These are phyloP conservation scores for Petrocephalus zakoni DNA, from an alignment of 2,113 vertebrate genomes.

Conservation along the genomic window DNA sequence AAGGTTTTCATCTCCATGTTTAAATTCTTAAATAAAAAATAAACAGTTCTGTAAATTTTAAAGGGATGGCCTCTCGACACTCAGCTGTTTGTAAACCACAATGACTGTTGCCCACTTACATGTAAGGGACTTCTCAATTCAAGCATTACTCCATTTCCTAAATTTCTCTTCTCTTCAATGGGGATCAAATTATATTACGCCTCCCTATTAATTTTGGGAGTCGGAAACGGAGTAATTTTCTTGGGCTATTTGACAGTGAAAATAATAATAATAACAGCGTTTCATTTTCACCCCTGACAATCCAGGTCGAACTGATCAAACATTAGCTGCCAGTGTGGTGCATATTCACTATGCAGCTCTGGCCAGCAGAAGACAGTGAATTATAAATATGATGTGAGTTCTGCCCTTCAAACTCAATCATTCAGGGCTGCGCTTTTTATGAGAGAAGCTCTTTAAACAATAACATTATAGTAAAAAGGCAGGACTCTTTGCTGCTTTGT, in stretches of 20 bases:
- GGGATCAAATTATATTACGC: neutral
- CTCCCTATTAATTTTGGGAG: neutral
- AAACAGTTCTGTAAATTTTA: neutral
- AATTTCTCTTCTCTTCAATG: neutral
- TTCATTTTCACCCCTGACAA: neutral
- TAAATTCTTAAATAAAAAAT: neutral
- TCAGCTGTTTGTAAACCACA: neutral
- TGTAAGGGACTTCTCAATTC: neutral
- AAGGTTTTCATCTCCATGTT: neutral
- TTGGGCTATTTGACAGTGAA: neutral
- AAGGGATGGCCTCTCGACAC: neutral
- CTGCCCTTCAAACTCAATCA: neutral
- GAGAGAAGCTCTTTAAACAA: slow-evolving; percentile 3
- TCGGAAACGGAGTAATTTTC: neutral
- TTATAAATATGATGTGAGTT: neutral
- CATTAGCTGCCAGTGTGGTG: neutral
- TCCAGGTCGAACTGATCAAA: neutral
- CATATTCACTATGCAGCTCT: neutral
- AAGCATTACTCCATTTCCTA: neutral
- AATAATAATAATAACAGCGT: neutral
- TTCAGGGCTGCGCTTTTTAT: neutral
- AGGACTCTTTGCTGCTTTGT: neutral
- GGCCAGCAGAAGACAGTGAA: neutral
- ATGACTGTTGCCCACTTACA: neutral
- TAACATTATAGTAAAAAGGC: neutral